Percentiles rank a stretch among this genome's conserved stretches.
Evolutionary conservation across 2,113 vertebrate genomes (phyloP).

Genomic region (Crypturellus undulatus): DNA sequence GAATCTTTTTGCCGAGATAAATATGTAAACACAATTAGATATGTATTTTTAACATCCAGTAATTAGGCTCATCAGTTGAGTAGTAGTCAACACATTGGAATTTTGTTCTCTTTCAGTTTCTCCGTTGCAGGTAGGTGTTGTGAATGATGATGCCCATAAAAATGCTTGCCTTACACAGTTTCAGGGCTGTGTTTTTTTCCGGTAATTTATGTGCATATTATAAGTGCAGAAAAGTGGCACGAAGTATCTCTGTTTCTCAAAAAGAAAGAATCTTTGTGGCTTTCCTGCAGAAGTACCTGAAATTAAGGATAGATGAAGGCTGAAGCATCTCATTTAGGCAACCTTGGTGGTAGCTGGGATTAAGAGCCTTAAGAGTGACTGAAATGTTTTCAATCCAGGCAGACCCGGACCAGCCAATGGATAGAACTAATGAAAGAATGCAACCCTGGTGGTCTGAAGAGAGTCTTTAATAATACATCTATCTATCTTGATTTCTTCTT

Average conservation of each 20-base stretch:
- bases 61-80: neutral
- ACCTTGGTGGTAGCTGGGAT: neutral
- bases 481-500: neutral
- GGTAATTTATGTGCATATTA: neutral
- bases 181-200: neutral
- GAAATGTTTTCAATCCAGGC: neutral
- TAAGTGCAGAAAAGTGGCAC: neutral
- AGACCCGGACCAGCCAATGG: neutral
- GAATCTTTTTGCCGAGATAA: conserved; percentile 59
- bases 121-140: neutral
- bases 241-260: rapidly evolving
- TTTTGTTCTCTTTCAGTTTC: conserved; percentile 6
- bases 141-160: neutral
- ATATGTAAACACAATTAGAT: conserved; percentile 43
- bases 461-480: neutral
- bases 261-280: neutral
- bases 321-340: neutral
- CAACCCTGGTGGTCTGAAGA: neutral
- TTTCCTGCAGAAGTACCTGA: neutral
- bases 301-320: neutral
- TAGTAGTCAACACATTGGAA: neutral
- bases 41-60: conserved; percentile 11
- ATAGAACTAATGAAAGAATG: neutral
- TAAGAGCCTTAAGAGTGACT: neutral
- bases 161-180: neutral